Percentiles rank a stretch among this genome's conserved stretches.
These are phyloP conservation scores for Hyles vespertilio DNA, from an alignment of 1,140 invertebrate species.

Conservation along the genomic window DNA sequence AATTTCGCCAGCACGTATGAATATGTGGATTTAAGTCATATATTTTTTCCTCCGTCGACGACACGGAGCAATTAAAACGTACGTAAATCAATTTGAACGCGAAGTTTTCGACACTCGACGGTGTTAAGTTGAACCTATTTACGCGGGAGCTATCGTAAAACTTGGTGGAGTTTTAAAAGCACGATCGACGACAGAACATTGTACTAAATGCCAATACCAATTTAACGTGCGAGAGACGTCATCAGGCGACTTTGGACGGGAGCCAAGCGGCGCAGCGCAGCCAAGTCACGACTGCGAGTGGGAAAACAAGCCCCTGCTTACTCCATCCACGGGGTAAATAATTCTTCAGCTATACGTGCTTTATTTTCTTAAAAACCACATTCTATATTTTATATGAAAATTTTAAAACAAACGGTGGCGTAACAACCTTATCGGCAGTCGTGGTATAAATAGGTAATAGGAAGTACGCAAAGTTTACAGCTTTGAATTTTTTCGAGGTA, in stretches of 20 bases:
- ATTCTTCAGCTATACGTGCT: slow-evolving; percentile 13
- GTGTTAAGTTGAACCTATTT: slow-evolving; percentile 1
- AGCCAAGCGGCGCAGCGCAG: slow-evolving; percentile 35
- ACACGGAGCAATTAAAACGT: too few relatives aligned
- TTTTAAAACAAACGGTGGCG: neutral
- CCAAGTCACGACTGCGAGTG: slow-evolving; percentile 37
- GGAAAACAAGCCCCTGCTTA: slow-evolving; percentile 35
- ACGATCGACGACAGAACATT: slow-evolving; percentile 26
- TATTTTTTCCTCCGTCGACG: too few relatives aligned
- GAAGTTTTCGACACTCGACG: slow-evolving; percentile 1
- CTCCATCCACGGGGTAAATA: slow-evolving; percentile 27
- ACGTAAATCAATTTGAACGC: slow-evolving; percentile 1
- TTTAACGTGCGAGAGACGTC: slow-evolving; percentile 48
- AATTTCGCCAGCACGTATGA: too few relatives aligned
- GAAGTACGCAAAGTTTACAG: too few relatives aligned
- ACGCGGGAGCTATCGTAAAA: slow-evolving; percentile 8
- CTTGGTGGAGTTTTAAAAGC: slow-evolving; percentile 27
- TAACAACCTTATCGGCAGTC: too few relatives aligned
- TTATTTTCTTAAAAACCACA: slow-evolving; percentile 4
- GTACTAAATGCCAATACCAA: slow-evolving; percentile 53
- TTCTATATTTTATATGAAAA: neutral
- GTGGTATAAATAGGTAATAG: too few relatives aligned
- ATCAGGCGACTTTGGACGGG: slow-evolving; percentile 37
- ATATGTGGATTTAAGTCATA: too few relatives aligned
- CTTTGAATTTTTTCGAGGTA: too few relatives aligned